phyloP scores from a whole-genome alignment of 2,113 vertebrate species.

The Onychostoma macrolepis region DNA sequence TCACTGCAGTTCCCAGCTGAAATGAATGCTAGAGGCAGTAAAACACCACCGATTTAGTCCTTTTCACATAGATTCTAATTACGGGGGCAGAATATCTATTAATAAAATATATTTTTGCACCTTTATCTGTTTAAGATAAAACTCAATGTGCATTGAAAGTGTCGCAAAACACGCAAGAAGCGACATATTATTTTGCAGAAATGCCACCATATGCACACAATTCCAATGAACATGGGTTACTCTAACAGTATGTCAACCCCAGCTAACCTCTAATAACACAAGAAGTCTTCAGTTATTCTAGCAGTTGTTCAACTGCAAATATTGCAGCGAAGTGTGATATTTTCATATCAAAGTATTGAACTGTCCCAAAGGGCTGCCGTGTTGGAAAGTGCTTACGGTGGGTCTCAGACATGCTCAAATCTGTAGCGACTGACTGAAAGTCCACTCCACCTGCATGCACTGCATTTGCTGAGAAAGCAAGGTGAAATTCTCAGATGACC shows the following conservation, averaged over 20 bases:
- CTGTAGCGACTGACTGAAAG: constrained; percentile 40
- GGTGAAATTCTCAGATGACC: constrained; percentile 37
- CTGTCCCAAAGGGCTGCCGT: constrained; percentile 23
- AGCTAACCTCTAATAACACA: constrained; percentile 44
- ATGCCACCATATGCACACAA: not conserved
- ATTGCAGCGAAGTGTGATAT: constrained; percentile 39
- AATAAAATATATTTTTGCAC: no score
- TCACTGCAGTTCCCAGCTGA: no score
- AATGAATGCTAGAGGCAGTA: no score
- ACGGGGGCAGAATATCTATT: no score
- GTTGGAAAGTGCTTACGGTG: constrained; percentile 55
- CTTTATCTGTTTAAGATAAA: no score
- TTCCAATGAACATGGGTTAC: not conserved
- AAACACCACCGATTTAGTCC: no score
- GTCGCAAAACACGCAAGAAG: not conserved
- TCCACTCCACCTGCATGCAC: constrained; percentile 33
- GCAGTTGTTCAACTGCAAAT: constrained; percentile 31
- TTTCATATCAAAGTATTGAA: constrained; percentile 43
- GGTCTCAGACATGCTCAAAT: constrained; percentile 17
- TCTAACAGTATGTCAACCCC: constrained; percentile 3
- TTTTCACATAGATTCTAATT: no score
- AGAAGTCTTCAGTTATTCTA: constrained; percentile 23
- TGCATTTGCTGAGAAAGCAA: constrained; percentile 53
- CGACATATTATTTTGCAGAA: not conserved
- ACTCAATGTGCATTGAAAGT: not conserved